phyloP scores from a whole-genome alignment of 2,797 vertebrate genomes.

The Falco columbarius region DNA sequence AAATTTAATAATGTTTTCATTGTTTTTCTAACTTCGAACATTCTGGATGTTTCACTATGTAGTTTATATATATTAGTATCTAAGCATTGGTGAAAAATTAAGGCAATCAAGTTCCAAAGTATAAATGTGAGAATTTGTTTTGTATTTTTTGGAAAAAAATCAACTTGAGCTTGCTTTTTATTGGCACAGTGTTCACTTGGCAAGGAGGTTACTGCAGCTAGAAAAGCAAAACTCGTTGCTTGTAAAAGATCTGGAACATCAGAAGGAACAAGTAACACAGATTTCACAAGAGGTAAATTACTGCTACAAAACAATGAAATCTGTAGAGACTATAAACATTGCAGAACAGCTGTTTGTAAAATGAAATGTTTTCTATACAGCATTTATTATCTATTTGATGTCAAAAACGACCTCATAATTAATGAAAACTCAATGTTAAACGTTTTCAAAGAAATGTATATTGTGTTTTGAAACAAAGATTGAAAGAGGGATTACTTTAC shows the following conservation, averaged over 20 bases:
- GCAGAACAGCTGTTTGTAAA: slow-evolving; percentile 36
- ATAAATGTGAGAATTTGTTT: slow-evolving; percentile 26
- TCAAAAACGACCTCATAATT: slow-evolving; percentile 39
- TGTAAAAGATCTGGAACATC: slow-evolving; percentile 89
- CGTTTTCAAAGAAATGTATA: slow-evolving; percentile 49
- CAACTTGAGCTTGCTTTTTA: slow-evolving; percentile 51
- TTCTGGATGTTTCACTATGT: neutral
- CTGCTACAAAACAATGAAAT: slow-evolving; percentile 16
- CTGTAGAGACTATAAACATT: slow-evolving; percentile 15
- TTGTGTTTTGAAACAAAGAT: slow-evolving; percentile 63
- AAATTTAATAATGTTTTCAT: neutral
- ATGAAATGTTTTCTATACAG: slow-evolving; percentile 46
- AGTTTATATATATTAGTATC: slow-evolving; percentile 24
- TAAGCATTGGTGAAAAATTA: slow-evolving; percentile 20
- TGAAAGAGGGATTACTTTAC: slow-evolving; percentile 67
- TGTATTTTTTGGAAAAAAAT: slow-evolving; percentile 48
- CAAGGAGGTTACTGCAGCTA: slow-evolving; percentile 93
- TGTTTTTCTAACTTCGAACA: neutral
- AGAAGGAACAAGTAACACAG: slow-evolving; percentile 82
- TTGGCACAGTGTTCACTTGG: slow-evolving; percentile 91
- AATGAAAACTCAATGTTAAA: slow-evolving; percentile 47
- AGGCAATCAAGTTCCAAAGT: neutral
- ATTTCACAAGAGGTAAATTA: slow-evolving; percentile 90
- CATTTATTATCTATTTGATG: slow-evolving; percentile 49
- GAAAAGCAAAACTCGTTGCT: slow-evolving; percentile 93